These are phyloP conservation scores for Podarcis muralis DNA, from an alignment of 2,113 vertebrate species.

Conservation along the genomic window DNA sequence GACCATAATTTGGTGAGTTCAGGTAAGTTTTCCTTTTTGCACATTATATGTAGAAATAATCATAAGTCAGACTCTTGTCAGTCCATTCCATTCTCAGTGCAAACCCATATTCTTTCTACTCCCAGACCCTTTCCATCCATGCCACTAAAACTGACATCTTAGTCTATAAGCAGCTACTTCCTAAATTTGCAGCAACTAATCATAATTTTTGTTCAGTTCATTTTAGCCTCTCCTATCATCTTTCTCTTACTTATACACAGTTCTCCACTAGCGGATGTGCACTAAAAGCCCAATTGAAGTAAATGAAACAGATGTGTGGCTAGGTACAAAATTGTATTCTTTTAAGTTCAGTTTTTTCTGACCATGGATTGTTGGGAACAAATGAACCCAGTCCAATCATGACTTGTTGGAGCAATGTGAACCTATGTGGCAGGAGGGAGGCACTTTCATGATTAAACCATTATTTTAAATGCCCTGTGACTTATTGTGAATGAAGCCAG, in stretches of 20 bases:
- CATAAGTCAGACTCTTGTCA: neutral
- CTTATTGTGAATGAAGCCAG: too few species aligned
- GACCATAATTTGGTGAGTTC: neutral
- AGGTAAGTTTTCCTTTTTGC: constrained; percentile 8
- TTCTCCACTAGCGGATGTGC: neutral
- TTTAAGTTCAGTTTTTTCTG: neutral
- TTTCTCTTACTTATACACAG: neutral
- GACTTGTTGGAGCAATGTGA: too few species aligned
- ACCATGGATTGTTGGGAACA: too few species aligned
- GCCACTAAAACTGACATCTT: neutral
- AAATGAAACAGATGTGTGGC: neutral
- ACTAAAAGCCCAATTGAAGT: neutral
- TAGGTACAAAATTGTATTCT: neutral
- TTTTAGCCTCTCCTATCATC: neutral
- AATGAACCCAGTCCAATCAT: too few species aligned
- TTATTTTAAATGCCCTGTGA: too few species aligned
- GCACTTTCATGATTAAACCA: too few species aligned
- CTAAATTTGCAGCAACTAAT: neutral
- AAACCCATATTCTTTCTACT: neutral
- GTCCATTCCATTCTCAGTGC: neutral
- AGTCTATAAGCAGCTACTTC: neutral
- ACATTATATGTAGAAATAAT: neutral
- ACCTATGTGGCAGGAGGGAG: too few species aligned
- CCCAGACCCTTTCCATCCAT: neutral
- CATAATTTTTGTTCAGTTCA: neutral